Percentiles rank a stretch among this genome's conserved stretches.
Evolutionary conservation across 2,888 invertebrate species (phyloP).

Genomic region (Drosophila pseudotakahashii): DNA sequence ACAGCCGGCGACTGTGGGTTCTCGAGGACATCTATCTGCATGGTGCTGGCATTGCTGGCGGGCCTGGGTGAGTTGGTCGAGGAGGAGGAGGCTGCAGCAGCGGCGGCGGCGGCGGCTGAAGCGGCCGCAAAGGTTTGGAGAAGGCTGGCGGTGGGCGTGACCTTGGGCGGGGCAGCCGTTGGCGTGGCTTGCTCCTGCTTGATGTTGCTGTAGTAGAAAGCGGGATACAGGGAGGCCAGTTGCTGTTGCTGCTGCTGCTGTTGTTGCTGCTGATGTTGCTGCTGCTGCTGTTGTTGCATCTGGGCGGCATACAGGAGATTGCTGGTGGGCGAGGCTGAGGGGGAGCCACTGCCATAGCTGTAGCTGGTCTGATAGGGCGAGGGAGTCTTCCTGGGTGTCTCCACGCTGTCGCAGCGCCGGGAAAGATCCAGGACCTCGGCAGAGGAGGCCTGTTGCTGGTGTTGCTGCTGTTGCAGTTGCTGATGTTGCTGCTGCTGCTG

Average conservation of each 20-base stretch:
- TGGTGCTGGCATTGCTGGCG: slow-evolving; percentile 61
- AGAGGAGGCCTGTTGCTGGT: slow-evolving; percentile 53
- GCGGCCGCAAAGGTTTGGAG: slow-evolving; percentile 61
- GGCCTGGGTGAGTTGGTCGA: slow-evolving; percentile 45
- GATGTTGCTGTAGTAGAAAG: slow-evolving; percentile 67
- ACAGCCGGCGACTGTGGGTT: slow-evolving; percentile 53
- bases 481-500: slow-evolving; percentile 59
- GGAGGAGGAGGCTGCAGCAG: slow-evolving; percentile 31
- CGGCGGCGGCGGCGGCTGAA: slow-evolving; percentile 54
- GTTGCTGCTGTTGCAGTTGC: slow-evolving; percentile 50
- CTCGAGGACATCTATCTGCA: slow-evolving; percentile 65
- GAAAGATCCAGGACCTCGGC: slow-evolving; percentile 83
- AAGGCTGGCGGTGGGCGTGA: slow-evolving; percentile 49
- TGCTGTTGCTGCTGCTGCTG: slow-evolving; percentile 45
- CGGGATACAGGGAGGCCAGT: slow-evolving; percentile 68
- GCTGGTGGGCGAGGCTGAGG: slow-evolving; percentile 67
- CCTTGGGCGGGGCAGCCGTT: slow-evolving; percentile 28
- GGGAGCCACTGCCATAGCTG: slow-evolving; percentile 79
- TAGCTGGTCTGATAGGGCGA: slow-evolving; percentile 82
- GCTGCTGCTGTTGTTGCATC: slow-evolving; percentile 33
- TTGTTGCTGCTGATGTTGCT: slow-evolving; percentile 51
- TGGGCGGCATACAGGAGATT: slow-evolving; percentile 45
- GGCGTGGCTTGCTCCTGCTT: slow-evolving; percentile 63
- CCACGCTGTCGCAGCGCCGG: slow-evolving; percentile 82
- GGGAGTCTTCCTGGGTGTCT: slow-evolving; percentile 81